Evolutionary conservation across 2,113 vertebrate genomes (phyloP), one percentile per base, ranked within the genome.

Genomic region (Pardalotus punctatus): DNA sequence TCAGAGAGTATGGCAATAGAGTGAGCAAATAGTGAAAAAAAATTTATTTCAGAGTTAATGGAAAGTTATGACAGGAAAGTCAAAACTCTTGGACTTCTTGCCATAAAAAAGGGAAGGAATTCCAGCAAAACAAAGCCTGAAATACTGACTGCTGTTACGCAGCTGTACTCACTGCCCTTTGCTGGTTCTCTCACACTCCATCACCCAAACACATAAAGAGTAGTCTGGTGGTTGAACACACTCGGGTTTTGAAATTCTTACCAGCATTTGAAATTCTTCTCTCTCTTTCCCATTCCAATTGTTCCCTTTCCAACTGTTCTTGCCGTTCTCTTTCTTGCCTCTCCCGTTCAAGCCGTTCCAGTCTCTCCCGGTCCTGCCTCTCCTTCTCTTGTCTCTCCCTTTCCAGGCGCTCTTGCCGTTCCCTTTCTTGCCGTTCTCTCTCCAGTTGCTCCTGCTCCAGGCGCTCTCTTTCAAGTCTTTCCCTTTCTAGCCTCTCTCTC

Each of bases 281-380:
- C 91, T 99, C 99, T 91, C 98, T 98, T 93, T 99, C 99, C 98
- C 99, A 99, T 94, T 99, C 97, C 92, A 97, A 50, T 21, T 97
- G 98, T 10, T 98, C 98, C 83, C 98, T 95, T 92, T 98, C 98
- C 65, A 98, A 61, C 76, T 98, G 98, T 38, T 98, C 98, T 91
- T 98, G 98, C 27, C 97, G 97, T 72, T 98, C 98, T 58, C 98
- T 93, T 50, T 98, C 98, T 73, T 97, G 98, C 89, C 97, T 88
- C 40, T 98, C 98, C 42, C 97, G 95, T 78, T 98, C 98, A 10
- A 97, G 93, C 13, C 96, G 96, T 64, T 98, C 98, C 6, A 97
- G 94, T 58, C 96, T 94, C 54, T 98, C 98, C 38, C 94, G 96
- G 78, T 98, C 98, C 86, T 97, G 95, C 33, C 97, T 96, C 86